These are phyloP conservation scores for Tipula vernalis DNA, from an alignment of 2,888 invertebrate species.

Conservation along the genomic window DNA sequence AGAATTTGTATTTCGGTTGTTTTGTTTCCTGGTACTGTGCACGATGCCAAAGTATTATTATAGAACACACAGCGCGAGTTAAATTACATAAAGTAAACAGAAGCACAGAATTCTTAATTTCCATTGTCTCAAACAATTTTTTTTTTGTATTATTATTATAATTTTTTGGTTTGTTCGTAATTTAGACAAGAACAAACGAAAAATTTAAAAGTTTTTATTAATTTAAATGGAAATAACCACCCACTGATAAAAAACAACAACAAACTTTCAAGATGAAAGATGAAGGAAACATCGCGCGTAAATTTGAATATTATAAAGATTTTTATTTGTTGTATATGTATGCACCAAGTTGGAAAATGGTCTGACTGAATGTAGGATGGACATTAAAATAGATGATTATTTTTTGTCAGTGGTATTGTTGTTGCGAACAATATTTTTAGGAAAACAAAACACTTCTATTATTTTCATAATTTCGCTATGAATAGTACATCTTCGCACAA, in stretches of 20 bases:
- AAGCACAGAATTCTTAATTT: background rate
- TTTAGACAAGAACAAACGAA: background rate
- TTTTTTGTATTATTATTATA: background rate
- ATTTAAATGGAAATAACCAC: conserved; percentile 4
- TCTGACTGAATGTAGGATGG: background rate
- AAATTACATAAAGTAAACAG: background rate
- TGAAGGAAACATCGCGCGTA: background rate
- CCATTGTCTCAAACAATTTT: background rate
- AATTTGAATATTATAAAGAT: background rate
- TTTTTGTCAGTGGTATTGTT: background rate
- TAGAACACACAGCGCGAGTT: background rate
- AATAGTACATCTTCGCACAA: no score
- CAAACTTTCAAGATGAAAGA: no score
- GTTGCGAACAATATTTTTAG: no score
- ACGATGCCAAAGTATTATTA: background rate
- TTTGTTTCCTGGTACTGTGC: background rate
- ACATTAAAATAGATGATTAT: background rate
- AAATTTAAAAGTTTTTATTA: background rate
- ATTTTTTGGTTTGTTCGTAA: background rate
- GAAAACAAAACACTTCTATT: no score
- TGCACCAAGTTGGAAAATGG: background rate
- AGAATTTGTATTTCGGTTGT: background rate
- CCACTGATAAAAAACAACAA: background rate
- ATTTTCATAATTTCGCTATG: no score
- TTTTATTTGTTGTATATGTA: background rate